phyloP scores from a whole-genome alignment of 2,113 vertebrate species.

The Rhabdornis inornatus region DNA sequence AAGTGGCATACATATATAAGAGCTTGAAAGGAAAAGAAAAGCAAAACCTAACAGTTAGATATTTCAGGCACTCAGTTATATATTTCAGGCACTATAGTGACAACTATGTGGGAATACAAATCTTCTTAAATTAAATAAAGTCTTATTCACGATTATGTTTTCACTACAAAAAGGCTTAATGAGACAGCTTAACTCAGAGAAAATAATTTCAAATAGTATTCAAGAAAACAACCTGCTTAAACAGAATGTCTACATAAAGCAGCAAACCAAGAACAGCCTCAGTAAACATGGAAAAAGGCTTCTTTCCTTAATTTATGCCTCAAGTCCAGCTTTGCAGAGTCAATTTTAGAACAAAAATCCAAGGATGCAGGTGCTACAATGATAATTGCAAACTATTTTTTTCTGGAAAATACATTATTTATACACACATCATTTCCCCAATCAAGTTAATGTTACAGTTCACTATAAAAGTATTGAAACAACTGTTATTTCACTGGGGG shows the following conservation, averaged over 20 bases:
- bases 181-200: background rate
- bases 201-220: background rate
- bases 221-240: background rate
- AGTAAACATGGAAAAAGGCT: background rate
- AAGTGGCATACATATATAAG: background rate
- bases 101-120: background rate
- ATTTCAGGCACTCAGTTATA: background rate
- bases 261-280: background rate
- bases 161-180: background rate
- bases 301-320: background rate
- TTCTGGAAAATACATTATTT: background rate
- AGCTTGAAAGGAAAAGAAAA: background rate
- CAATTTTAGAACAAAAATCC: background rate
- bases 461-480: background rate
- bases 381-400: background rate
- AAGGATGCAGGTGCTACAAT: background rate
- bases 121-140: background rate
- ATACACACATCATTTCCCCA: background rate
- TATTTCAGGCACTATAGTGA: background rate
- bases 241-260: background rate
- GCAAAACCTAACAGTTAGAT: background rate
- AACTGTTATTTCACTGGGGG: background rate
- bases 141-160: background rate
- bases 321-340: background rate
- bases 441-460: background rate